Percentiles rank a stretch among this genome's conserved stretches.
Evolutionary conservation across 2,888 invertebrate genomes (phyloP).

Genomic region (Maniola hyperantus): DNA sequence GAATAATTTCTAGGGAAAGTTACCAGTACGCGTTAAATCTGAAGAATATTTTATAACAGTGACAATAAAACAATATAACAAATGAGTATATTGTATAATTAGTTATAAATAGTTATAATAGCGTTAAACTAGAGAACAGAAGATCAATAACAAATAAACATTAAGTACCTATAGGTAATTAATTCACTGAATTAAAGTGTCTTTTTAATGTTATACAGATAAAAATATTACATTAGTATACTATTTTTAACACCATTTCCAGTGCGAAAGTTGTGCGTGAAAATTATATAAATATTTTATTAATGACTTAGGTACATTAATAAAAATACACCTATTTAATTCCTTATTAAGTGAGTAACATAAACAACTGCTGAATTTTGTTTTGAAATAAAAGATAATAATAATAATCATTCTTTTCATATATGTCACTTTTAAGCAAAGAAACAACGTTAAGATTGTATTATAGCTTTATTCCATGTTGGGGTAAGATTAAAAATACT

Average conservation of each 20-base stretch:
- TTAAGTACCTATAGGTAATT: neutral
- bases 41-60: constrained; percentile 1
- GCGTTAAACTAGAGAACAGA: neutral
- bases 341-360: no score
- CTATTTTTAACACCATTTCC: neutral
- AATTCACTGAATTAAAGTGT: neutral
- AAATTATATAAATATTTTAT: neutral
- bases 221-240: neutral
- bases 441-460: no score
- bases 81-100: neutral
- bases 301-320: no score
- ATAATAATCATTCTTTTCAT: no score
- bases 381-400: no score
- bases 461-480: no score
- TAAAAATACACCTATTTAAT: no score
- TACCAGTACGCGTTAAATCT: neutral
- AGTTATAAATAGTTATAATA: neutral
- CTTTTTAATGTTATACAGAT: neutral
- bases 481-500: no score
- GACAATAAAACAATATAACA: neutral
- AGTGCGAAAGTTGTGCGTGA: neutral
- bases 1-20: neutral
- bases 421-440: no score
- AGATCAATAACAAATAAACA: neutral
- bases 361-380: no score